Evolutionary conservation across 1,140 invertebrate genomes (phyloP), one percentile per base, ranked within the genome.

Genomic region (Listronotus oregonensis): DNA sequence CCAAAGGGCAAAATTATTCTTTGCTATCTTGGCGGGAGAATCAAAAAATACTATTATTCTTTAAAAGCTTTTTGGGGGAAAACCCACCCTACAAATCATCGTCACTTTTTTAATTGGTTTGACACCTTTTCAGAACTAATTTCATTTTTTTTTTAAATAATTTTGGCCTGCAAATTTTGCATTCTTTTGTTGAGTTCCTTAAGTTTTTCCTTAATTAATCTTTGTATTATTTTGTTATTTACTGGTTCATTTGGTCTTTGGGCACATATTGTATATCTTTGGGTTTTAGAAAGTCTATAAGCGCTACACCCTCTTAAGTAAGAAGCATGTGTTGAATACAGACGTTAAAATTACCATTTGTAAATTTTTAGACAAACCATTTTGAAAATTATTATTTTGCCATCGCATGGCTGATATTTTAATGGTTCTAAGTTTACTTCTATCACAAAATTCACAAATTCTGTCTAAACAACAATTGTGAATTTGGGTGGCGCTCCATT

Each of bases 251-350:
- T 31, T 1, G 73, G 75, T 34, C 73, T 66, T 17, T 66, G 49
- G 6, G 85, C 85, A 72, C 83, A 85, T 3, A 84, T 77, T 81
- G 74, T 57, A 87, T 73, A 31, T 80, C 66, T 27, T 75, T 75
- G n/a, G 85, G 83, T 46, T 82, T 74, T 49, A 87, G 79, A 74
- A 85, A 84, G 47, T 79, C 60, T 27, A 87, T 67, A 69, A 87
- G 83, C 37, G 77, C 77, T 40, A 74, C 74, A 1, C 87, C 71
- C 78, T 88, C 86, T 21, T 79, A n/a, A 68, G 47, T 82, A 81
- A 40, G 87, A 89, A 18, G 84, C 83, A 72, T 90, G 88, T 11
- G 80, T 85, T 1, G 87, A 83, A 68, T 86, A 89, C 87, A 90
- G 6, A 87, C 81, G 63, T 82, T 80, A 37, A 78, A 73, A 5